phyloP scores from a whole-genome alignment of 2,113 vertebrate species.

The Emydocephalus ijimae region DNA sequence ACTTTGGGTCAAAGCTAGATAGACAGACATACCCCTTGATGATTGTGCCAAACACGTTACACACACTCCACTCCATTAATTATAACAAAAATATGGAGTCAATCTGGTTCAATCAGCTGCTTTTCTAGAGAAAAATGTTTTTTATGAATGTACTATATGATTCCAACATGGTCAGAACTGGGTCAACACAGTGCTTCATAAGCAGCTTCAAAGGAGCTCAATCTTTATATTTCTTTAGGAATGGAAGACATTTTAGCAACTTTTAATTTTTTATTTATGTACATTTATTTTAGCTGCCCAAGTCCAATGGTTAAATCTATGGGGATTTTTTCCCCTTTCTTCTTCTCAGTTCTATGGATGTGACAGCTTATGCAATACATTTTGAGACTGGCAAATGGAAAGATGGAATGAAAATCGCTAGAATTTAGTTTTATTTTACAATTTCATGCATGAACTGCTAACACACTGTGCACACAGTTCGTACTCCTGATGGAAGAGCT shows the following conservation, averaged over 20 bases:
- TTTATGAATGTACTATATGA: not conserved
- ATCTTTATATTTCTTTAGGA: not conserved
- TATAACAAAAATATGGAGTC: not conserved
- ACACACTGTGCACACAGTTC: constrained; percentile 4
- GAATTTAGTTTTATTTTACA: constrained; percentile 58
- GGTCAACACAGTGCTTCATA: not conserved
- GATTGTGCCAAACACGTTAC: not conserved
- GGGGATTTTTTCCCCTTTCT: not conserved
- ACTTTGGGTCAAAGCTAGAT: not conserved
- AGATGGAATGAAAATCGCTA: constrained; percentile 51
- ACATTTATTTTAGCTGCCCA: constrained; percentile 7
- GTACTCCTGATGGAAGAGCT: constrained; percentile 36
- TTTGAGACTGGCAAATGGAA: constrained; percentile 49
- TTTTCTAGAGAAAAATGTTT: not conserved
- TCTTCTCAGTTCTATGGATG: constrained; percentile 5
- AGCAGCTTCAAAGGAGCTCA: not conserved
- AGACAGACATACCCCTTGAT: not conserved
- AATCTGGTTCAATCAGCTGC: not conserved
- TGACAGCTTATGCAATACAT: constrained; percentile 42
- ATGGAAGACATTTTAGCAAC: not conserved
- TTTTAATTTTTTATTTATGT: not conserved
- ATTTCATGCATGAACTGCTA: constrained; percentile 44
- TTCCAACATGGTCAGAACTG: not conserved
- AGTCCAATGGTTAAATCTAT: not conserved
- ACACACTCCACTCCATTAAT: not conserved